These are phyloP conservation scores for Tyrophagus putrescentiae DNA, from an alignment of 1,140 invertebrate genomes.

Conservation along the genomic window DNA sequence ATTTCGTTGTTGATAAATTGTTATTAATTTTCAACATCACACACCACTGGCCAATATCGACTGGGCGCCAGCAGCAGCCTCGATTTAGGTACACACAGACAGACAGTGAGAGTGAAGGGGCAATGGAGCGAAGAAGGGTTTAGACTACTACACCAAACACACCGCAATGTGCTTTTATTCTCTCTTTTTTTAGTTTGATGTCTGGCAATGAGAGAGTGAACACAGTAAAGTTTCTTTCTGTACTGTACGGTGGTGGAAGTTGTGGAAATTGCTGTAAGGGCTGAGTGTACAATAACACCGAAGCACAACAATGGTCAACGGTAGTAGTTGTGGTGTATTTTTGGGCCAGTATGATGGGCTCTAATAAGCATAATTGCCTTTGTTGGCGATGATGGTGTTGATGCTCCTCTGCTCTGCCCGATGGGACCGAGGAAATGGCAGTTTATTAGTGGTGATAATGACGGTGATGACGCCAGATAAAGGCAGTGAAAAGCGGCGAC, in stretches of 20 bases:
- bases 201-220: no score
- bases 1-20: slow-evolving; percentile 12
- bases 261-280: no score
- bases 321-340: background rate
- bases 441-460: background rate
- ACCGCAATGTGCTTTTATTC: background rate
- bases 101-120: background rate
- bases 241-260: no score
- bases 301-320: no score
- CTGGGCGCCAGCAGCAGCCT: background rate
- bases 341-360: background rate
- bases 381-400: no score
- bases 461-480: background rate
- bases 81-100: background rate
- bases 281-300: no score
- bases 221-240: no score
- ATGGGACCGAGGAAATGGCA: slow-evolving; percentile 9
- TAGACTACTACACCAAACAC: background rate
- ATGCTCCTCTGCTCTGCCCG: no score
- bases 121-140: no score
- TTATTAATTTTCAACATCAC: slow-evolving; percentile 10
- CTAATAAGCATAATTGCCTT: slow-evolving; percentile 13
- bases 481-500: background rate
- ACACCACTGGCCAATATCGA: background rate
- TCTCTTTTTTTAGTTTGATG: no score